phyloP scores from a whole-genome alignment of 1,140 invertebrate genomes.

The Trichogramma pretiosum region DNA sequence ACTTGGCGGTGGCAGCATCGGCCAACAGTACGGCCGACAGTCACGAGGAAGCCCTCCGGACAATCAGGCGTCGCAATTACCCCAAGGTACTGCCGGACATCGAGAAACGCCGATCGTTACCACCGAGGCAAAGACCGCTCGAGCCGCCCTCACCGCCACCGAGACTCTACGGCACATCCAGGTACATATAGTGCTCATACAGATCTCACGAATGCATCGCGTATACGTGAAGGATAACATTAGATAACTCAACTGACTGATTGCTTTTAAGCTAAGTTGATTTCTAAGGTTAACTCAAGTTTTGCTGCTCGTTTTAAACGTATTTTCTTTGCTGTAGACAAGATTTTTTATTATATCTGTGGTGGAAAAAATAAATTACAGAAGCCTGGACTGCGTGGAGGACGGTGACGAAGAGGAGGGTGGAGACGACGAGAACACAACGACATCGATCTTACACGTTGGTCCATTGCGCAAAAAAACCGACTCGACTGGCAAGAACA shows the following conservation, averaged over 20 bases:
- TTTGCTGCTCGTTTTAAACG: too few relatives aligned
- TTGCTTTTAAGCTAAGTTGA: too few relatives aligned
- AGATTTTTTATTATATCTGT: neutral
- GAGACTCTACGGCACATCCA: conserved; percentile 31
- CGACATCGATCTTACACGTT: conserved; percentile 36
- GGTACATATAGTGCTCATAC: conserved; percentile 12
- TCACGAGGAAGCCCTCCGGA: conserved; percentile 60
- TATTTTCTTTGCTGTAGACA: too few relatives aligned
- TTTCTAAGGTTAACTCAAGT: too few relatives aligned
- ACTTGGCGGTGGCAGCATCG: conserved; percentile 12
- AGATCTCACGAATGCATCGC: too few relatives aligned
- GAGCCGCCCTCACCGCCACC: conserved; percentile 35
- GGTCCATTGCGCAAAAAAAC: conserved; percentile 31
- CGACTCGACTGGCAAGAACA: conserved; percentile 22
- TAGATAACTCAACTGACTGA: too few relatives aligned
- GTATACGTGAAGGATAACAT: too few relatives aligned
- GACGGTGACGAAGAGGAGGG: conserved; percentile 22
- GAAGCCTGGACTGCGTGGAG: conserved; percentile 28
- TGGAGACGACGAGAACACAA: conserved; percentile 7
- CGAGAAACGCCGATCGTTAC: conserved; percentile 38
- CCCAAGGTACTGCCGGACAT: conserved; percentile 72
- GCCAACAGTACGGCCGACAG: conserved; percentile 44
- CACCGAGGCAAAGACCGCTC: conserved; percentile 16
- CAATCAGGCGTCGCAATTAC: conserved; percentile 67
- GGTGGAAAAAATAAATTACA: too few relatives aligned